Evolutionary conservation across 2,113 vertebrate genomes (phyloP).

Genomic region (Crocuta crocuta): DNA sequence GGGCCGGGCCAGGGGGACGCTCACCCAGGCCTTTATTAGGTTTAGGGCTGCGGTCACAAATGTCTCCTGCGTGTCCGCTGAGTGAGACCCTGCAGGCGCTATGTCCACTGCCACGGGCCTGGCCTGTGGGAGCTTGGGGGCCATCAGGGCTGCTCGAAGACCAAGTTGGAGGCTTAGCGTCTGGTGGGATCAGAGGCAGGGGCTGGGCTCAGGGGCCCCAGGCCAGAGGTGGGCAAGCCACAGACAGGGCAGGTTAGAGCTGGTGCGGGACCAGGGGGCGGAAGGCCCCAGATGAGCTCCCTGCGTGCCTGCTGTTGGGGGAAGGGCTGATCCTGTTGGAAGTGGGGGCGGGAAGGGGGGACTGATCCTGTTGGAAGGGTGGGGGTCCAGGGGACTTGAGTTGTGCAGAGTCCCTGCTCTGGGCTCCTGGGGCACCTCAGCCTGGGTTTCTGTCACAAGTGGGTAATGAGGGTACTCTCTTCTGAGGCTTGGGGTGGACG

Average conservation of each 20-base stretch:
- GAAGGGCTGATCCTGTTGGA: fast-evolving
- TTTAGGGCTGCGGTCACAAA: background rate
- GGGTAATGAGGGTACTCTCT: background rate
- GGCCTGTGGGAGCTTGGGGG: background rate
- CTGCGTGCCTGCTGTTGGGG: too few relatives aligned
- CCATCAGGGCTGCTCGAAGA: background rate
- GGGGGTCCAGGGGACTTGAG: too few relatives aligned
- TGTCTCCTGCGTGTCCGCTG: too few relatives aligned
- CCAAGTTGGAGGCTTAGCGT: background rate
- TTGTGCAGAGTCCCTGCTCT: background rate
- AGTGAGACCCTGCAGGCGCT: background rate
- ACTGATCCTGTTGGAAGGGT: fast-evolving
- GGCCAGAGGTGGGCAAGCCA: fast-evolving
- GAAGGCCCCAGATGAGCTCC: too few relatives aligned
- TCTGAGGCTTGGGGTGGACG: too few relatives aligned
- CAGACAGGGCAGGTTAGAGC: background rate
- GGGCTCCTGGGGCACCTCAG: background rate
- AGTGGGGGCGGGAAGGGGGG: background rate
- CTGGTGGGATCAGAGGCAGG: background rate
- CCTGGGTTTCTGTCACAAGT: background rate
- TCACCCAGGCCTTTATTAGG: background rate
- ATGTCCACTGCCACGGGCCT: background rate
- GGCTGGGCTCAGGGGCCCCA: background rate
- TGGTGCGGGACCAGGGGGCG: fast-evolving
- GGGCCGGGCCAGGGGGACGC: background rate